Evolutionary conservation across 2,797 vertebrate genomes (phyloP).

Genomic region (Megaceryle alcyon): DNA sequence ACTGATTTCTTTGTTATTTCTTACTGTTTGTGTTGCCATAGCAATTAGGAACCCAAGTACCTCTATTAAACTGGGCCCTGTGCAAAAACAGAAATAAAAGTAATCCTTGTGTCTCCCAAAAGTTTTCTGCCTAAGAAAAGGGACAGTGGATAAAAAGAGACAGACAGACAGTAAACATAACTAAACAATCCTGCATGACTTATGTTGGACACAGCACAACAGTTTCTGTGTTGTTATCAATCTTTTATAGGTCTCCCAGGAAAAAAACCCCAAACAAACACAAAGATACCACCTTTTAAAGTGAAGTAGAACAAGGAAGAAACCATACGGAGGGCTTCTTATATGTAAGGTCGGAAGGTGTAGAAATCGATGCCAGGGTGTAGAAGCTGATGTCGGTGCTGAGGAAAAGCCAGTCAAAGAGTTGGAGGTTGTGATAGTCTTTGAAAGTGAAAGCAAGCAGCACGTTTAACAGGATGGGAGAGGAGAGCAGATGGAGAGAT

Average conservation of each 20-base stretch:
- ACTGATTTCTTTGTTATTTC: neutral
- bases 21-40: conserved; percentile 30
- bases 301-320: neutral
- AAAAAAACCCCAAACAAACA: neutral
- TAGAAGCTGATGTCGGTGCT: neutral
- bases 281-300: neutral
- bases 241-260: neutral
- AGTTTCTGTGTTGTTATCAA: neutral
- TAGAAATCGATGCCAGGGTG: neutral
- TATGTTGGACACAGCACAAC: neutral
- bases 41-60: neutral
- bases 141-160: neutral
- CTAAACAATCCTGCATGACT: neutral
- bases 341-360: neutral
- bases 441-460: neutral
- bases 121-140: neutral
- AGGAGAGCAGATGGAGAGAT: neutral
- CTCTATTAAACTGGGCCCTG: neutral
- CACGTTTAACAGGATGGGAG: neutral
- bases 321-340: neutral
- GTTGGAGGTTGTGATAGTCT: neutral
- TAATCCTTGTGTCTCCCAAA: neutral
- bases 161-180: neutral
- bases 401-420: neutral
- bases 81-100: neutral